Base-by-base conservation (phyloP, 2,888 invertebrate genomes). In the Drosophila cracens region DNA sequence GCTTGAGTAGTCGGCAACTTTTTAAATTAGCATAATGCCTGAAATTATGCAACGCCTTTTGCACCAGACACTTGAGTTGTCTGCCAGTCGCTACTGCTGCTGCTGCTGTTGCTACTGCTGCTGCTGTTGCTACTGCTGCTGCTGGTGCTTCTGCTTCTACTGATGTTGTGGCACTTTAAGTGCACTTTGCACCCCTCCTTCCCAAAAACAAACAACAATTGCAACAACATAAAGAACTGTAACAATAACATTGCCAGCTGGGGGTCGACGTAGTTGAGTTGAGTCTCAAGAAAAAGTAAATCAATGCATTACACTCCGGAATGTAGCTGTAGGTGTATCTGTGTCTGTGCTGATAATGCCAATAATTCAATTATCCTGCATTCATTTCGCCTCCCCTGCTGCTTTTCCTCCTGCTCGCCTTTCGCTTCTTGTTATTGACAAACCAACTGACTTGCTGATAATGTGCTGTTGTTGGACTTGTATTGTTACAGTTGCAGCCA, bases 21-120 rank as follows among this genome's bases (percentile, higher is more conserved):
- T 87, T 89, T 57, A 84, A 84, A 87, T 87, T 87, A 87, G 81
- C 89, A 89, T 87, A 87, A 89, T 87, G 89, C 85, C 81, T 78
- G 79, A 87, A 89, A 87, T 87, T 87, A 87, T 87, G 85, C 89
- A 89, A 81, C 78, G 84, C 60, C 75, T 84, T 79, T 86, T 73
- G 74, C 59, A 48, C 60, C 73, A 72, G 70, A 65, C 74, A 63
- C 70, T 77, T 58, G 49, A 79, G 79, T 53, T 59, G 58, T 48
- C 27, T 60, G 58, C 52, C 67, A 57, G 71, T 63, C 59, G 52
- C 54, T 63, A 31, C 33, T 38, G 51, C 21, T 61, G 38, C 46
- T 73, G 51, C 56, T 66, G 36, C 36, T 58, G 68, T 0, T 36
- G 0, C 16, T 36, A 5, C 13, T 34, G 4, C 11, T 33, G 3